Evolutionary conservation across 2,113 vertebrate genomes (phyloP).

Genomic region (Todiramphus saurophagus): DNA sequence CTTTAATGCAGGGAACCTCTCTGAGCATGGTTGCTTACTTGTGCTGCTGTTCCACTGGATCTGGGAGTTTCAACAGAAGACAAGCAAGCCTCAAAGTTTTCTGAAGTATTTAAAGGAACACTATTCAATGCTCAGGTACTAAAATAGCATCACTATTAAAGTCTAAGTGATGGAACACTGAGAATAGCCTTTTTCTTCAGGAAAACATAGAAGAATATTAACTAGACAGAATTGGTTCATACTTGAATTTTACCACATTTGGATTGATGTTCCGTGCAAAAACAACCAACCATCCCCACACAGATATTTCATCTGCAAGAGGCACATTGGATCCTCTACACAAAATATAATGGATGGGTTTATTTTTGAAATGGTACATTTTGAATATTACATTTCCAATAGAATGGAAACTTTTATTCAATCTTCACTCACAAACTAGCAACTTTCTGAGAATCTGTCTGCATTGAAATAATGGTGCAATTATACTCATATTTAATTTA

Average conservation of each 20-base stretch:
- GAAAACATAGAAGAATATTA: neutral
- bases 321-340: neutral
- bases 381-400: neutral
- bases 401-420: neutral
- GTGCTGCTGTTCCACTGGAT: neutral
- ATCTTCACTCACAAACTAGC: neutral
- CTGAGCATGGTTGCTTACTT: neutral
- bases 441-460: neutral
- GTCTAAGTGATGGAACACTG: neutral
- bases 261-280: neutral
- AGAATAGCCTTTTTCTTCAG: neutral
- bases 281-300: neutral
- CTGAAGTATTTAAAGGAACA: neutral
- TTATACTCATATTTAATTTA: neutral
- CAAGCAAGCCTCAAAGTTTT: neutral
- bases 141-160: slow-evolving; percentile 26
- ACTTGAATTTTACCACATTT: neutral
- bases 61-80: neutral
- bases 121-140: neutral
- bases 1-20: neutral
- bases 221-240: slow-evolving; percentile 14
- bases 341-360: neutral
- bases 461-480: neutral
- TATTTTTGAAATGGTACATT: neutral
- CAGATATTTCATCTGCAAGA: neutral